These are phyloP conservation scores for Campylomormyrus numenius DNA, from an alignment of 2,113 vertebrate species.

Conservation along the genomic window DNA sequence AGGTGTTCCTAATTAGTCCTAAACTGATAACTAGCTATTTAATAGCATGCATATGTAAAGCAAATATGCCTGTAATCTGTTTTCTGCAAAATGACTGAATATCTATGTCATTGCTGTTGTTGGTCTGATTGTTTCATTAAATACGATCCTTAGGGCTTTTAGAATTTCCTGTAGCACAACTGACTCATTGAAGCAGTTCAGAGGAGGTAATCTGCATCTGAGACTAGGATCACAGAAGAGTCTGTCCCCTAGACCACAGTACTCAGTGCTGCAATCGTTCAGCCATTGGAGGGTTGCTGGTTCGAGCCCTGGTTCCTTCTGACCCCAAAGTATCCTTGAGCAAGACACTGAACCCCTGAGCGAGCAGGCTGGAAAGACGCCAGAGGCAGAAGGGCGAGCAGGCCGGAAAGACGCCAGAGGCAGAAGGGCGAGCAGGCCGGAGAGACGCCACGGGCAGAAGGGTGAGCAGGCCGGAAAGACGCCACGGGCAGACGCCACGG, in stretches of 20 bases:
- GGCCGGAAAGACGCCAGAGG: no score
- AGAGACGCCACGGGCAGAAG: no score
- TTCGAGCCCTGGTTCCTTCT: no score
- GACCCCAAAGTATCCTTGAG: no score
- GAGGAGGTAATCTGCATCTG: not conserved
- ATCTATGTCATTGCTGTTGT: not conserved
- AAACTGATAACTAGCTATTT: slow-evolving; percentile 39
- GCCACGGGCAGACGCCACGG: no score
- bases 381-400: no score
- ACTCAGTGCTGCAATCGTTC: not conserved
- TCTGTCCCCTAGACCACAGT: not conserved
- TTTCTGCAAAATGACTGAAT: not conserved
- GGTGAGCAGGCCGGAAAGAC: no score
- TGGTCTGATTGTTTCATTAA: not conserved
- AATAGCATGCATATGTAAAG: slow-evolving; percentile 9
- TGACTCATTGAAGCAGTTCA: not conserved
- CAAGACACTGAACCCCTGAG: no score
- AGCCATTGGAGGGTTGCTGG: no score
- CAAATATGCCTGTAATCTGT: not conserved
- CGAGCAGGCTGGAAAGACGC: no score
- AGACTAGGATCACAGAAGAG: not conserved
- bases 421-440: no score
- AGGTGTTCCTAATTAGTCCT: slow-evolving; percentile 31
- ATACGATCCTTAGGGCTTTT: not conserved
- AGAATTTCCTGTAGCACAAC: not conserved